phyloP scores from a whole-genome alignment of 64 coral and sea anemone genomes.

The Porites australiensis region DNA sequence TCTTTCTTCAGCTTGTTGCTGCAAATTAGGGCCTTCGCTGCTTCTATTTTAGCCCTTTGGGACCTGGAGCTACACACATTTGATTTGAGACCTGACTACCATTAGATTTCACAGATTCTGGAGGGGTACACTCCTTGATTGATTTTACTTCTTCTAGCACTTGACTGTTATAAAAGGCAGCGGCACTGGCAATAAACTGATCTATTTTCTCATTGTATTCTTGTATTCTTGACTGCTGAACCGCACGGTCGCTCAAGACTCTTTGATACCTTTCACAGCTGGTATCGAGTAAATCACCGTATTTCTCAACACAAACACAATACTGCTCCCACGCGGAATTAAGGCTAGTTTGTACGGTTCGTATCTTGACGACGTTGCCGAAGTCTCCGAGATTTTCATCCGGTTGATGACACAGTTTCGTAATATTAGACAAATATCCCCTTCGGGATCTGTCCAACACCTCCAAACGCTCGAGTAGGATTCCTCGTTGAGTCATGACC shows the following conservation, averaged over 20 bases:
- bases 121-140: background rate
- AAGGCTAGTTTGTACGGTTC: conserved; percentile 15
- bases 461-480: conserved; percentile 6
- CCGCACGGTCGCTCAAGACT: background rate
- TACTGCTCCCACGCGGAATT: conserved; percentile 4
- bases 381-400: conserved; percentile 19
- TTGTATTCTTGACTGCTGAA: conserved; percentile 5
- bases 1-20: background rate
- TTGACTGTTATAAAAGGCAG: background rate
- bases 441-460: conserved; percentile 10
- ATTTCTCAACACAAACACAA: conserved; percentile 13
- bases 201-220: background rate
- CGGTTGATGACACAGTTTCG: background rate
- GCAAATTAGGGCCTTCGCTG: background rate
- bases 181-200: background rate
- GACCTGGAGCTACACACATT: background rate
- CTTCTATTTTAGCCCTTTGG: background rate
- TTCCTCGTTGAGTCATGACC: background rate
- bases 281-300: conserved; percentile 23
- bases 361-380: background rate
- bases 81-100: background rate
- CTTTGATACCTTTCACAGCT: background rate
- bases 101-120: background rate
- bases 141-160: conserved; percentile 2
- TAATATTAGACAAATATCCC: background rate